Conservation (phyloP, 2,797 vertebrate genomes). For the Catamblyrhynchus diadema region DNA sequence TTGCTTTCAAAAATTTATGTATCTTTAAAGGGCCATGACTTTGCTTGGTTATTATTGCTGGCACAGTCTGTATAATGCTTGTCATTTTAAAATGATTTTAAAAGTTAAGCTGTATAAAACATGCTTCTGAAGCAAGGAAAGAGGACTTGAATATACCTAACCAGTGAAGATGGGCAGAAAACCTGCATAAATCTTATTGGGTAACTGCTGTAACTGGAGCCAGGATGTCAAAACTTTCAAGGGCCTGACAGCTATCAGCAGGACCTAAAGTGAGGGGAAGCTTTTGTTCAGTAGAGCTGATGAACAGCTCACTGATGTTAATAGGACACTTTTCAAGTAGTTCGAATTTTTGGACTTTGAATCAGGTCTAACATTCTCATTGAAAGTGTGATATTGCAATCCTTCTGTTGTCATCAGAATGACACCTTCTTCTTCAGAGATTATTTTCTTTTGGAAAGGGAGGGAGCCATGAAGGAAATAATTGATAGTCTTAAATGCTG, state of each 20-base stretch:
- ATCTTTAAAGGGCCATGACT: not conserved
- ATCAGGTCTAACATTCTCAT: not conserved
- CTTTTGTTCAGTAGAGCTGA: conserved; percentile 33
- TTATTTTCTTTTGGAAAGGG: conserved; percentile 52
- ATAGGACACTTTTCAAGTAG: conserved; percentile 9
- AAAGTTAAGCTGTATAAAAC: not conserved
- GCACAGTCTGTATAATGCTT: not conserved
- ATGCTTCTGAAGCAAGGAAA: not conserved
- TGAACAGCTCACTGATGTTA: conserved; percentile 7
- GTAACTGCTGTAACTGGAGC: not conserved
- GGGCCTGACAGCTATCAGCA: not conserved
- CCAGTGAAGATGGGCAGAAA: not conserved
- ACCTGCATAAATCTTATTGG: not conserved
- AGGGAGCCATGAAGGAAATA: conserved; percentile 4
- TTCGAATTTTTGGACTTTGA: not conserved
- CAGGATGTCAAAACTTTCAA: not conserved
- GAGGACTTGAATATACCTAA: not conserved
- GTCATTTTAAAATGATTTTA: not conserved
- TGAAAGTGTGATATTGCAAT: conserved; percentile 47
- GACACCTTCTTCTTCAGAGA: conserved; percentile 45
- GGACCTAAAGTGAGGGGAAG: not conserved
- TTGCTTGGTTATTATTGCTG: not conserved
- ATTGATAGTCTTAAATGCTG: conserved; percentile 52
- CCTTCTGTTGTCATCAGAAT: conserved; percentile 25
- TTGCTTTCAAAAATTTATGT: not conserved